Evolutionary conservation across 2,888 invertebrate species (phyloP), one percentile per base, ranked within the genome.

Genomic region (Orthosia gracilis): DNA sequence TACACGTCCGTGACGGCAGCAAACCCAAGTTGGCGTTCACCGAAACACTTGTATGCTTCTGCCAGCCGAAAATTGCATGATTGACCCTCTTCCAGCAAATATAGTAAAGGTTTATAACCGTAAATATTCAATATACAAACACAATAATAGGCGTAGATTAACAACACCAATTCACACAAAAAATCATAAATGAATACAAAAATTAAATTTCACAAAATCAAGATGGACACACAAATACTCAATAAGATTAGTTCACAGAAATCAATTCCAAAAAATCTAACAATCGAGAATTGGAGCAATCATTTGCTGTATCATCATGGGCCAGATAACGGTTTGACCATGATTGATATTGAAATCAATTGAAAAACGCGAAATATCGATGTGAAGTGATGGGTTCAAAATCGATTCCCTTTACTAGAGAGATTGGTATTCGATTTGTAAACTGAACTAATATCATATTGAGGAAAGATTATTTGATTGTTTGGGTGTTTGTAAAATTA

Each of bases 261-360:
- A 91, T 92, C 90, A 89, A 92, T 91, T 90, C 88, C 82, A 83
- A 91, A 93, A 69, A 92, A 92, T 91, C 88, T 87, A 87, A 92
- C 92, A 93, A 93, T 91, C 83, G 82, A 83, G 87, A 94, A 94
- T 90, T 93, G 89, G 92, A 92, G 87, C 92, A 89, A 90, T 92
- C 84, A 91, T 92, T 92, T 91, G 90, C 89, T 87, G 89, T 91
- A 91, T 93, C 94, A 91, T 84, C 89, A 82, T 82, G 74, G 76
- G 54, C 65, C 18, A 12, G 55, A 52, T 94, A 92, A 92, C 92
- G 92, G 93, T 88, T 76, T 21, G 80, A 66, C 80, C 85, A 89
- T 89, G 70, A 76, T 84, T 82, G 84, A 66, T 61, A 69, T 82
- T 82, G 79, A 89, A 92, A 91, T 93, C 92, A 90, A 92, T 92